Evolutionary conservation across 2,113 vertebrate genomes (phyloP), one percentile per base, ranked within the genome.

Genomic region (Nipponia nippon): DNA sequence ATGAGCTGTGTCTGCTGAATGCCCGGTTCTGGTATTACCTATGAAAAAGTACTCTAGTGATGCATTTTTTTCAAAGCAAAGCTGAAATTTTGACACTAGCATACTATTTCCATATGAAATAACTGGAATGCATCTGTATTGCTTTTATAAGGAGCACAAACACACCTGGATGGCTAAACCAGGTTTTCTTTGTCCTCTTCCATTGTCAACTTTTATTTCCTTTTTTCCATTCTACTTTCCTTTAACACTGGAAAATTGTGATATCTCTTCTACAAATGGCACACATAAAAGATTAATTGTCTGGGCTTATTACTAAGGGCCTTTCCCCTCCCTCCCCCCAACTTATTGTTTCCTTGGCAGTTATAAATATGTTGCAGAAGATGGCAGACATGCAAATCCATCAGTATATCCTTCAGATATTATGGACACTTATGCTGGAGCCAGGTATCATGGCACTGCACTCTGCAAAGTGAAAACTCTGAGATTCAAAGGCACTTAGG

Each of bases 321-420:
- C 6, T 69, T 50, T 11, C 5, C 10, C 16, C 11, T 2, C 19
- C 13, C 4, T 4, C 7, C 7, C 5, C 9, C 6, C 5, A 56
- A 11, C 4, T 63, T 79, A 56, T 17, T 63, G 18, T 61, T 80
- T 90, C 27, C 40, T 92, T 86, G 75, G 27, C 27, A 58, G 40
- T 61, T 93, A 88, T 42, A 82, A 75, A 93, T 59, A 56, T 5
- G 6, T 63, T 89, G 38, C 55, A 75, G 72, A 93, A 87, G 59
- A 50, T 3, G 32, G 29, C 25, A 89, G 72, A 46, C n/a, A 34
- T 62, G 38, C 42, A 93, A 93, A 87, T 86, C 25, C 27, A 56
- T 83, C 44, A 36, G 27, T 61, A 27, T 65, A 49, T 53, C 53
- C 71, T 70, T 78, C 25, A 46, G 7, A 55, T 86, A 53, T 25